A percentile compares a stretch with the other conserved stretches of the same genome.
These are phyloP conservation scores for Zaprionus lachaisei DNA, from an alignment of 1,140 invertebrate genomes.

Conservation along the genomic window DNA sequence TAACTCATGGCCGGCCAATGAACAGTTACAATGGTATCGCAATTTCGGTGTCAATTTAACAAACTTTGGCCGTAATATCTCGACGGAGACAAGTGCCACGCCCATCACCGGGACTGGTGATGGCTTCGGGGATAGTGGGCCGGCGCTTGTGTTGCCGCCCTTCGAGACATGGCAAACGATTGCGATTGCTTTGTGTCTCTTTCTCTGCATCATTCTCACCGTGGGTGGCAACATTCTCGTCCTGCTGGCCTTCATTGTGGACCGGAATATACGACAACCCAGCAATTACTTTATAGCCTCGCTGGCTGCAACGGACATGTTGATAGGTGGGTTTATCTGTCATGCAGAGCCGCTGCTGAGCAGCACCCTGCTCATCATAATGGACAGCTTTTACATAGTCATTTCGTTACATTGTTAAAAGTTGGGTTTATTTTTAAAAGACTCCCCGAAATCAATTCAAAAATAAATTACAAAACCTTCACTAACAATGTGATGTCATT, in stretches of 20 bases:
- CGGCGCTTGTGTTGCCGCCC: conserved; percentile 90
- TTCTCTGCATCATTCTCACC: conserved; percentile 95
- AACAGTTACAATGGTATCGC: conserved; percentile 68
- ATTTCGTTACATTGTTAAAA: too few species aligned
- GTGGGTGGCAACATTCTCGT: conserved; percentile 98
- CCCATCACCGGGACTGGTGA: background rate
- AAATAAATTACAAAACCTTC: too few species aligned
- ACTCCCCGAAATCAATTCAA: too few species aligned
- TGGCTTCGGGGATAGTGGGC: conserved; percentile 62
- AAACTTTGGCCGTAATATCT: conserved; percentile 47
- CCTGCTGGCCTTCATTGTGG: conserved; percentile 97
- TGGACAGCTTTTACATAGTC: background rate
- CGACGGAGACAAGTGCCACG: conserved; percentile 41
- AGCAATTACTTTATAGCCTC: conserved; percentile 99
- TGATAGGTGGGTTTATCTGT: conserved; percentile 93
- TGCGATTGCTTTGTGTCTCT: conserved; percentile 95
- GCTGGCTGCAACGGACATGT: conserved; percentile 98
- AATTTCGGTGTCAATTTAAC: conserved; percentile 71
- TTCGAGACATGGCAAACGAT: conserved; percentile 96
- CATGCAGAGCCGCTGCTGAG: too few species aligned
- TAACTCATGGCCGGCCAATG: conserved; percentile 65
- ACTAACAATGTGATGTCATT: too few species aligned
- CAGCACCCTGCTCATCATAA: background rate
- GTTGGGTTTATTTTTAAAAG: too few species aligned
- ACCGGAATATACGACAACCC: conserved; percentile 98